Evolutionary conservation across 2,113 vertebrate species (phyloP).

Genomic region (Vombatus ursinus): DNA sequence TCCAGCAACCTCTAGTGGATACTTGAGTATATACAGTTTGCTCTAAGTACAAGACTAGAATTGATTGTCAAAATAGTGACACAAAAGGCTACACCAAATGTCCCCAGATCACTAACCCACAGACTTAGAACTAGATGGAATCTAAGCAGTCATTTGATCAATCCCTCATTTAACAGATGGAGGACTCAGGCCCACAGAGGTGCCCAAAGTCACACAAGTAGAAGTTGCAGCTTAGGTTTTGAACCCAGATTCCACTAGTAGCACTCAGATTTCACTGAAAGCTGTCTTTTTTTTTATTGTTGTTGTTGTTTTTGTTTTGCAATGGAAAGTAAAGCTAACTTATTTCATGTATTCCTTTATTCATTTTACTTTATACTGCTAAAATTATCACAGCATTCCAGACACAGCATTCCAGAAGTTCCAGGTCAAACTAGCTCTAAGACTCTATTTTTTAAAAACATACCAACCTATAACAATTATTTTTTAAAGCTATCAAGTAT

Average conservation of each 20-base stretch:
- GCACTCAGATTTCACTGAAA: background rate
- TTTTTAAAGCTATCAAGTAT: slow-evolving; percentile 8
- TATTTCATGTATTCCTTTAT: background rate
- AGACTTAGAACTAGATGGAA: background rate
- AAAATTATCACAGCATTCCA: background rate
- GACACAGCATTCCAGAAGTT: background rate
- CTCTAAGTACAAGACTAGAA: slow-evolving; percentile 21
- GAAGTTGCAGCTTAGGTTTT: background rate
- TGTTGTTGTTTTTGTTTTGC: background rate
- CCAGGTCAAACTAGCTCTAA: background rate
- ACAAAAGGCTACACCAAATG: background rate
- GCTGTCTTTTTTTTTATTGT: background rate
- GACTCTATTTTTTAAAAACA: background rate
- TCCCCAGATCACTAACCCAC: no score
- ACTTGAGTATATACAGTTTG: background rate
- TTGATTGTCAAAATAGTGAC: slow-evolving; percentile 1
- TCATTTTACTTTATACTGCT: background rate
- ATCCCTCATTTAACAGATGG: background rate
- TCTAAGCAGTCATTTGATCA: background rate
- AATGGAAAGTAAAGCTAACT: background rate
- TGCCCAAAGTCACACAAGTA: background rate
- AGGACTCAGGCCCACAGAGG: background rate
- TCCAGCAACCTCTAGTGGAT: slow-evolving; percentile 9
- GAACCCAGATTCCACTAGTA: background rate
- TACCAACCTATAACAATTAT: background rate